Evolutionary conservation across 2,888 invertebrate species (phyloP).

Genomic region (Synanthedon myopaeformis): DNA sequence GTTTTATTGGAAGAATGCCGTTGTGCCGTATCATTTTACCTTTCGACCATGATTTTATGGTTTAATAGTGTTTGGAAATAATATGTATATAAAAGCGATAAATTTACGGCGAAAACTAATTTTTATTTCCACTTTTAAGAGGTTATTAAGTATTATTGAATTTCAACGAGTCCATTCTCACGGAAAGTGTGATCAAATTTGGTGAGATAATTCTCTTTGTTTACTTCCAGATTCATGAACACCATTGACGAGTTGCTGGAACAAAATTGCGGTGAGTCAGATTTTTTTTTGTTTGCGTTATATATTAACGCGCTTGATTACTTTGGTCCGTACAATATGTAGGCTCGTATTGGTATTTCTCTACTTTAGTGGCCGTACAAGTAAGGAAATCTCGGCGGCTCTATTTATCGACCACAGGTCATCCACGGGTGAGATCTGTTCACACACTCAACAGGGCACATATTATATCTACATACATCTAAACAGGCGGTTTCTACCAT

Average conservation of each 20-base stretch:
- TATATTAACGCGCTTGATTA: constrained; percentile 35
- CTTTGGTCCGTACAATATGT: constrained; percentile 28
- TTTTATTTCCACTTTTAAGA: constrained; percentile 10
- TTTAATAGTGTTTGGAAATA: constrained; percentile 29
- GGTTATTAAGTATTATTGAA: background rate
- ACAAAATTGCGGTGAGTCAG: constrained; percentile 46
- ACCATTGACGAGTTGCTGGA: constrained; percentile 49
- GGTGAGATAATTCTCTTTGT: constrained; percentile 26
- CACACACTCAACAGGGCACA: constrained; percentile 14
- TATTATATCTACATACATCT: constrained; percentile 12
- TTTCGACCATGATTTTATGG: constrained; percentile 35
- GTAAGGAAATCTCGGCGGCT: constrained; percentile 23
- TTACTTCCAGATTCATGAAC: constrained; percentile 55
- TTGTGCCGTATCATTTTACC: constrained; percentile 53
- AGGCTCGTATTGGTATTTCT: constrained; percentile 29
- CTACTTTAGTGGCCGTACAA: constrained; percentile 31
- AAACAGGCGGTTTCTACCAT: constrained; percentile 30
- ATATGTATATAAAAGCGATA: constrained; percentile 26
- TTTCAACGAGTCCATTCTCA: background rate
- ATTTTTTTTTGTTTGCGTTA: constrained; percentile 37
- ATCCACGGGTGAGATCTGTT: constrained; percentile 27
- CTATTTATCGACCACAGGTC: constrained; percentile 26
- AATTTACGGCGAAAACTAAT: constrained; percentile 20
- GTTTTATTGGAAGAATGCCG: constrained; percentile 50
- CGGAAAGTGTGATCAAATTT: no score